These are phyloP conservation scores for Clavelina lepadiformis DNA, from an alignment of 23 tunicate genomes.

Conservation along the genomic window DNA sequence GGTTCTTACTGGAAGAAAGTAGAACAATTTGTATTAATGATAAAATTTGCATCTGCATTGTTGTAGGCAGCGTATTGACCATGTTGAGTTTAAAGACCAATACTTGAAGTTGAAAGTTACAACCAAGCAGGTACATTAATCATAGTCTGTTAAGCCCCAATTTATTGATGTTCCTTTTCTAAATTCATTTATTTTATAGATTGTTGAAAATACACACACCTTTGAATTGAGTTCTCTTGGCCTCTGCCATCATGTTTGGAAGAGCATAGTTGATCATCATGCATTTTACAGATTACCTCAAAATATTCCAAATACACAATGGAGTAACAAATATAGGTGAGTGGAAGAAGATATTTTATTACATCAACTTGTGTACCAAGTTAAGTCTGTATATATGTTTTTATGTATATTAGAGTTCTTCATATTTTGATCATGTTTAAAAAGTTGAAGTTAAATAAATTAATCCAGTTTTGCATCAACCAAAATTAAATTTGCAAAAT, in stretches of 20 bases:
- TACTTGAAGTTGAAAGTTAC: slow-evolving; percentile 39
- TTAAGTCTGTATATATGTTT: too few relatives aligned
- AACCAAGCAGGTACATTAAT: slow-evolving; percentile 35
- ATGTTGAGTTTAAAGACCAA: slow-evolving; percentile 55
- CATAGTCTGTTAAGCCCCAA: not conserved
- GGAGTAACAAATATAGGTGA: slow-evolving; percentile 61
- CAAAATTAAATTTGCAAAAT: too few relatives aligned
- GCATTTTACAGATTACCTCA: slow-evolving; percentile 66
- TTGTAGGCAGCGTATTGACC: slow-evolving; percentile 46
- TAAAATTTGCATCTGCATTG: not conserved
- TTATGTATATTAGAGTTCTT: too few relatives aligned
- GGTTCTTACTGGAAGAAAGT: not conserved
- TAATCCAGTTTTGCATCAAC: too few relatives aligned
- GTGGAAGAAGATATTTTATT: not conserved
- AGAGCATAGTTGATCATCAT: slow-evolving; percentile 77
- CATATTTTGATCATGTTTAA: too few relatives aligned
- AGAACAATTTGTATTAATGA: not conserved
- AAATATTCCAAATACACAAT: slow-evolving; percentile 36
- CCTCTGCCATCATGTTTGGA: slow-evolving; percentile 58
- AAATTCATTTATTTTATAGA: slow-evolving; percentile 10
- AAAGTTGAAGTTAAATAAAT: too few relatives aligned
- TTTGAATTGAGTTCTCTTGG: slow-evolving; percentile 14
- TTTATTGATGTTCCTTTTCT: too few relatives aligned
- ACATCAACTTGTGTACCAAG: too few relatives aligned
- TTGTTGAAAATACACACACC: slow-evolving; percentile 20